A percentile compares a stretch with the other conserved stretches of the same genome.
Conservation (phyloP, 1,140 invertebrate species). For the Rhysida immarginata region DNA sequence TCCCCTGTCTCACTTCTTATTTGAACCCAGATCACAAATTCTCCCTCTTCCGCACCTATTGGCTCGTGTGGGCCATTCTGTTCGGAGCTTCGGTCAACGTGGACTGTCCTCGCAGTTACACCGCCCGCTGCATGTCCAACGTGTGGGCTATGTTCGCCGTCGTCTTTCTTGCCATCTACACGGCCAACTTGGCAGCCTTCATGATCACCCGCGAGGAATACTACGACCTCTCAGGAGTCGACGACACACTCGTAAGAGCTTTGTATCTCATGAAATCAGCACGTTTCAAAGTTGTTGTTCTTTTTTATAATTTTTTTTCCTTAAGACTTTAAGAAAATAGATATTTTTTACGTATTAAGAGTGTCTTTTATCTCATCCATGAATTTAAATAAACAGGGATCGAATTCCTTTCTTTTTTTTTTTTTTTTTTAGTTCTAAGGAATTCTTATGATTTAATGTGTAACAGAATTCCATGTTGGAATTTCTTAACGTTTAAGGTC, state of each 20-base stretch:
- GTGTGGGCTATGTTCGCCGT: conserved; percentile 97
- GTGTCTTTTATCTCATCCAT: too few species aligned
- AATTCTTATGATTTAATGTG: too few species aligned
- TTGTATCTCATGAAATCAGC: too few species aligned
- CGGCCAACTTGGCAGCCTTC: conserved; percentile 94
- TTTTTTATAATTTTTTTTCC: too few species aligned
- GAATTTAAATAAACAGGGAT: too few species aligned
- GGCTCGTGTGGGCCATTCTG: conserved; percentile 99
- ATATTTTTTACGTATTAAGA: too few species aligned
- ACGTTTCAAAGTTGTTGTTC: too few species aligned
- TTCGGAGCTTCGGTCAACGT: conserved; percentile 95
- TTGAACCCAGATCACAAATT: conserved; percentile 49
- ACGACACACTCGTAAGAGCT: conserved; percentile 54
- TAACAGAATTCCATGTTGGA: too few species aligned
- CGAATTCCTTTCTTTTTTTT: too few species aligned
- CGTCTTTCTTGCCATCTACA: conserved; percentile 82
- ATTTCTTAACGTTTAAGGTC: too few species aligned
- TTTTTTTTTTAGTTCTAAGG: too few species aligned
- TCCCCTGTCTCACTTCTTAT: background rate
- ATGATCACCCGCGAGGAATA: conserved; percentile 98
- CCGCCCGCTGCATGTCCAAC: conserved; percentile 85
- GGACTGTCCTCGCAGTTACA: conserved; percentile 85
- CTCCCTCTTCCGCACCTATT: conserved; percentile 91
- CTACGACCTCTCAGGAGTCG: conserved; percentile 81
- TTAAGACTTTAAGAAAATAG: too few species aligned